Base-by-base conservation (phyloP, 2,888 invertebrate species). In the Acholoe squamosa region DNA sequence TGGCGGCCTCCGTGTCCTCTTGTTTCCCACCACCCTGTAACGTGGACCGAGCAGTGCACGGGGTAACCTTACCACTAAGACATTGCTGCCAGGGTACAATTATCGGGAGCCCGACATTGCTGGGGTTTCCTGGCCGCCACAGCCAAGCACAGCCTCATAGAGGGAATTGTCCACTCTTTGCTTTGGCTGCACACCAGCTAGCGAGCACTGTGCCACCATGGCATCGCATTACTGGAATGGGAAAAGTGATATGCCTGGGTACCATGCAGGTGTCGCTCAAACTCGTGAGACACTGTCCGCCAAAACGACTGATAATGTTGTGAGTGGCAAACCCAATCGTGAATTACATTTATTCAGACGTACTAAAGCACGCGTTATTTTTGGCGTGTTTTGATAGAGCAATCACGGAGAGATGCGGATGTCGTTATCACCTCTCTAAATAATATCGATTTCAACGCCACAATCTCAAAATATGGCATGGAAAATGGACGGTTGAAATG, bases 401-500 rank as follows among this genome's bases (percentile, higher is more conserved):
- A 0, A 33, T 80, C 80, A 33, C 33, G 80, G 34, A 33, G 43
- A 80, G 80, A 80, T 80, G 16, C 14, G 80, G 14, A 33, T 16
- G 1, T 80, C 7, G 80, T 80, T 80, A 80, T 80, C 80, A 43
- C 80, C 80, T 80, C n/a, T 16, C 80, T 80, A 80, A 80, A 80
- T 43, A 43, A 5, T 80, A 80, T 80, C 80, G 80, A 80, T 80
- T 80, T 34, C 80, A 19, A 3, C 7, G 80, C 61, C 61, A 80
- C 25, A 31, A 3, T 10, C 80, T 16, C 34, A 33, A n/a, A 80
- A 43, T 43, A 80, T 22, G 3, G n/a, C 19, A 61, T 19, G 25
- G 34, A 14, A 71, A 71, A 71, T 71, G 31, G 71, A 14, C 14
- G 14, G 28, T 25, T 12, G 28, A 71, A 25, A 7, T 14, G 71